These are phyloP conservation scores for Craseonycteris thonglongyai DNA, from an alignment of 2,113 vertebrate species.

Conservation along the genomic window DNA sequence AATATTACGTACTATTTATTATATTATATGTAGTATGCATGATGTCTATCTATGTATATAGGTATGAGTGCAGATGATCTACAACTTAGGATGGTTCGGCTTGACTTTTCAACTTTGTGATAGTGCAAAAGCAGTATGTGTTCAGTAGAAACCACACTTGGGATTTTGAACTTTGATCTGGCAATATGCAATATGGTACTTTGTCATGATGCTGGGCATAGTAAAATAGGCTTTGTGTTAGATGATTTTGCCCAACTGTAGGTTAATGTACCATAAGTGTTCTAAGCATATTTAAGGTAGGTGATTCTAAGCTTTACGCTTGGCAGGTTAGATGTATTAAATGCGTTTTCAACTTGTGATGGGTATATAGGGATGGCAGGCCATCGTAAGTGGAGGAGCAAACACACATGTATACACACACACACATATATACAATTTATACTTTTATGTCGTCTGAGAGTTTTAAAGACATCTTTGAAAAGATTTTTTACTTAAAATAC, in stretches of 20 bases:
- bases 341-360: neutral
- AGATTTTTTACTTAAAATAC: neutral
- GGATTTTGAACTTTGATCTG: neutral
- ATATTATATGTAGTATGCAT: neutral
- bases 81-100: neutral
- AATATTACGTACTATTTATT: neutral
- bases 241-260: neutral
- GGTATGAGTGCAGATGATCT: neutral
- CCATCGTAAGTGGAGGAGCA: neutral
- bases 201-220: too few species aligned
- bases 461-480: neutral
- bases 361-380: neutral
- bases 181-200: neutral
- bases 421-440: neutral
- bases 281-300: neutral
- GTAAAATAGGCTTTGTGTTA: neutral
- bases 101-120: neutral
- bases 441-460: neutral
- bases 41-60: neutral
- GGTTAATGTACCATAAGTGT: neutral
- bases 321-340: neutral
- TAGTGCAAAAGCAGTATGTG: neutral
- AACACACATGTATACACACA: rapidly evolving
- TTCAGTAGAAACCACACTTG: neutral
- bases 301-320: neutral